Base-by-base conservation (phyloP, 2,888 invertebrate species). In the Diplazon laetatorius region DNA sequence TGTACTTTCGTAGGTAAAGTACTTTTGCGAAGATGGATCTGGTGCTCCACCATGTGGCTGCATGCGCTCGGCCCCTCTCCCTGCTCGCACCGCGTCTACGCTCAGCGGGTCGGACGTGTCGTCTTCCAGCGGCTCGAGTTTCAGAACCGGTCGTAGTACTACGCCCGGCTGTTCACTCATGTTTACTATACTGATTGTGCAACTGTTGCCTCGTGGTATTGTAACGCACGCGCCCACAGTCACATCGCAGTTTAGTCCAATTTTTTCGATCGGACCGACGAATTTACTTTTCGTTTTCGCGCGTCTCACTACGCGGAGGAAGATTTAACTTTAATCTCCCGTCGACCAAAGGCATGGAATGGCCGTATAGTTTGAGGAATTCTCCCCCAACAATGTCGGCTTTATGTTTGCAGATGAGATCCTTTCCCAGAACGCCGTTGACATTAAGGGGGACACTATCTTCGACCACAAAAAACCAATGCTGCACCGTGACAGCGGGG, bases 341-440 rank as follows among this genome's bases (percentile, higher is more conserved):
- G 22, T 39, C 16, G 1, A 57, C 20, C 0, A 60, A 9, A 1
- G 50, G 59, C 57, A 59, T 48, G 1, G 18, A 1, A 8, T 59
- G 14, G 1, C 59, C 59, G 12, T 60, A 37, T 0, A 70, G 59
- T 6, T 39, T 20, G 2, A 70, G 59, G 1, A n/a, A 1, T 4
- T 10, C 9, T 4, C 59, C 39, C 12, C 25, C 12, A 3, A 70
- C 37, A 9, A 70, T 60, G 12, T 60, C 42, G 5, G 59, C 59
- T 1, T 10, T 10, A 8, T 70, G 46, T 12, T 37, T 14, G 2
- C 18, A 37, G 5, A 70, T 59, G 4, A 60, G 48, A 12, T 59
- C 70, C 48, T 59, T 59, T 1, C 48, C 70, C 0, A 70, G 46
- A n/a, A 69, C 10, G 9, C 48, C 59, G 1, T 69, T n/a, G 0